phyloP scores from a whole-genome alignment of 2,888 invertebrate genomes.

The Idaea aversata region DNA sequence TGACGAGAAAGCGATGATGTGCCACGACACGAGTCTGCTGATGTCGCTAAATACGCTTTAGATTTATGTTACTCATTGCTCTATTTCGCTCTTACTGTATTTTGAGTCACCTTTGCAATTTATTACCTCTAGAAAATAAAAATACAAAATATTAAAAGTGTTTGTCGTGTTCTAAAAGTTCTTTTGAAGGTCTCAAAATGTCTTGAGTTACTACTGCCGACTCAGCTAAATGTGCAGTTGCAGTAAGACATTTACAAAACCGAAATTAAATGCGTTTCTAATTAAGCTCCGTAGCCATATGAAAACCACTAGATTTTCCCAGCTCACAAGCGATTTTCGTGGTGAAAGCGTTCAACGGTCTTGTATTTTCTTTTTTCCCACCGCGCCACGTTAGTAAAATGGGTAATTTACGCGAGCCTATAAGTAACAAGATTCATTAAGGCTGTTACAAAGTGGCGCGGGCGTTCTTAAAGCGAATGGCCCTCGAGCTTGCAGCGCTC shows the following conservation, averaged over 20 bases:
- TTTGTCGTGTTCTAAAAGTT: background rate
- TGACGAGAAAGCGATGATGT: constrained; percentile 9
- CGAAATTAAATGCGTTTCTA: constrained; percentile 5
- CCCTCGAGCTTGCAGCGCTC: constrained; percentile 77
- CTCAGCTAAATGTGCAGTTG: too few species aligned
- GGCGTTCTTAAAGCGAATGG: constrained; percentile 79
- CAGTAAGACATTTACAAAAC: background rate
- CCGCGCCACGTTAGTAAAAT: constrained; percentile 64
- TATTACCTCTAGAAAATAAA: background rate
- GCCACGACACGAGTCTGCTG: constrained; percentile 32
- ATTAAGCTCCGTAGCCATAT: constrained; percentile 26
- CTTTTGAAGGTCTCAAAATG: background rate
- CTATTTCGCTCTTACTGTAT: too few species aligned
- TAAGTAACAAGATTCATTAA: constrained; percentile 81
- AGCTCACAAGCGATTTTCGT: constrained; percentile 37
- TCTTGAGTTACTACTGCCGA: background rate
- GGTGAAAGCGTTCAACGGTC: constrained; percentile 53
- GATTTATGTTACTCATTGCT: background rate
- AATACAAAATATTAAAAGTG: background rate
- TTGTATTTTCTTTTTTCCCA: constrained; percentile 59
- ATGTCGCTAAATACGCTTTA: constrained; percentile 36
- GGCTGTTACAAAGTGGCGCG: constrained; percentile 78
- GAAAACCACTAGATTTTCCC: constrained; percentile 32
- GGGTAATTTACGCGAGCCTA: constrained; percentile 77
- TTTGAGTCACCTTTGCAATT: background rate